Base-by-base conservation (phyloP, 2,113 vertebrate genomes). In the Anseranas semipalmata region DNA sequence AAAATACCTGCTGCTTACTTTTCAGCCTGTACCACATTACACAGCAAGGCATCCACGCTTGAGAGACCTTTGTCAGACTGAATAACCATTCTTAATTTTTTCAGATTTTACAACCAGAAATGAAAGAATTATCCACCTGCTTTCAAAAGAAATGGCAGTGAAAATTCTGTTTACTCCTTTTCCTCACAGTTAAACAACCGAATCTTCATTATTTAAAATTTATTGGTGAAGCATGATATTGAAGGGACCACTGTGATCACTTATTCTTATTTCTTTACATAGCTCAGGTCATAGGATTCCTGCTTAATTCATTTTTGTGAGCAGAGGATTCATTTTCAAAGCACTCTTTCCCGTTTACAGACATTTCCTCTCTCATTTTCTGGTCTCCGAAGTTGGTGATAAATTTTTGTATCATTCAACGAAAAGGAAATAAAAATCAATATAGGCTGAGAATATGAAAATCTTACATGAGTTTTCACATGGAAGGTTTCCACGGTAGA, bases 1-100 rank as follows among this genome's bases (percentile, higher is more conserved):
- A 58, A 83, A 93, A 88, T 80, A 79, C 86, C 92, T 83, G 81
- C 85, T 83, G 92, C 74, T 93, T 37, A 15, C 56, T 75, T 53
- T 55, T 24, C 91, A 83, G 53, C 71, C 78, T 35, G 46, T 3
- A 9, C 75, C 87, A 12, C 88, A 4, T 55, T 25, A 12, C 83
- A 10, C 92, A 93, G 86, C 58, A 35, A 11, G 33, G 56, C 65
- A 19, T 43, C 78, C 41, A 43, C n/a, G 8, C 91, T 81, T 28
- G 8, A 59, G 63, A 90, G 33, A 70, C 37, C 8, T 2, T 8
- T 32, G 14, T 53, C 35, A 33, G 70, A 6, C 59, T 13, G 32
- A 82, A 30, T 15, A 77, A 63, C 37, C 32, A 2, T 17, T 17
- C 56, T 24, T 60, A 43, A 53, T 78, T 79, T 72, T 35, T 56